Evolutionary conservation across 1,140 invertebrate species (phyloP), one percentile per base, ranked within the genome.

Genomic region (Carcinoscorpius rotundicauda): DNA sequence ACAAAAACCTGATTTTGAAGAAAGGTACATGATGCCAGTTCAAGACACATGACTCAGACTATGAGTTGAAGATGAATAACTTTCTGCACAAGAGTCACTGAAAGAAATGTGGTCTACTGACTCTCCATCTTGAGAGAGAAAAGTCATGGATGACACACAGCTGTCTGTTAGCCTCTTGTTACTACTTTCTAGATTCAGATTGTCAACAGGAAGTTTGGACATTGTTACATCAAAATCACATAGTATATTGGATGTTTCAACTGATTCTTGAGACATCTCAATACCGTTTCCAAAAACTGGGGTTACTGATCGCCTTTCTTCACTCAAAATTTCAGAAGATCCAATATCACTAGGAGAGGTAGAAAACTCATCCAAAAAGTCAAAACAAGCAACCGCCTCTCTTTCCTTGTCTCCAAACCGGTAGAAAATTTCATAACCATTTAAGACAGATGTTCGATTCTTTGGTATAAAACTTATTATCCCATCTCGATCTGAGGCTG

Each of bases 341-440:
- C 51, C 60, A 50, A 67, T 56, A 51, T 69, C 65, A 9, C 62
- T 57, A 51, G 67, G 57, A 58, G 61, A 70, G 49, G 79, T 79
- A 5, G 76, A 83, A 68, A 88, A 76, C 67, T 86, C 83, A 73
- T 89, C 83, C 61, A 89, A 80, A 78, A 88, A 89, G 77, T 88
- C 86, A 75, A 89, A 89, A 68, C 83, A 84, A 52, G 86, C 85
- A 61, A 89, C 84, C 48, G 86, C 86, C 74, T 87, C 86, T 61
- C 81, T 79, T 73, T 89, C 86, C 71, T 86, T 84, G 65, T 86
- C 85, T n/a, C 86, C 86, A 76, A 83, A 89, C 66, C 86, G 81
- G 52, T 86, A 83, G 79, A 79, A 82, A 76, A 89, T 86, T 72
- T 86, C 85, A 56, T 83, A 81, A 53, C 86, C 80, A 66, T 84